Evolutionary conservation across 2,113 vertebrate genomes (phyloP).

Genomic region (Sebastes fasciatus): DNA sequence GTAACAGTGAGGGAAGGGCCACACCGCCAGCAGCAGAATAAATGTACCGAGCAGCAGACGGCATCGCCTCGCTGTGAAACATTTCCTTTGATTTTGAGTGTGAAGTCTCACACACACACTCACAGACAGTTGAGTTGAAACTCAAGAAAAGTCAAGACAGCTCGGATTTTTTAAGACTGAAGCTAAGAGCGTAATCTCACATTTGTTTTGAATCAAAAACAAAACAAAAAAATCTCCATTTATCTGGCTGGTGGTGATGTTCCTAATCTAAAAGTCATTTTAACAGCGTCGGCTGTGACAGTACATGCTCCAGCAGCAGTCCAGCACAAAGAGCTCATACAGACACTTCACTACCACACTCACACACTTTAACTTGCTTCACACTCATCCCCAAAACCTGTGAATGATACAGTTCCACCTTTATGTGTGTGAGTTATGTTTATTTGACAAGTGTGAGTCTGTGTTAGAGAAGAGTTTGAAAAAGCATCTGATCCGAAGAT

Average conservation of each 20-base stretch:
- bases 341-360: constrained; percentile 10
- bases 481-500: constrained; percentile 11
- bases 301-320: neutral
- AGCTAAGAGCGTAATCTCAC: neutral
- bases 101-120: neutral
- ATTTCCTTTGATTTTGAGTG: constrained; percentile 46
- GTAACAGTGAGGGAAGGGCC: constrained; percentile 42
- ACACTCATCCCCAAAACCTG: neutral
- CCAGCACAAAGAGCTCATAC: neutral
- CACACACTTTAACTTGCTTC: neutral
- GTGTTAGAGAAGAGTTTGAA: neutral
- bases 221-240: neutral
- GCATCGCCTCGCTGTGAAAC: constrained; percentile 30
- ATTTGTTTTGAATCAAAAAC: constrained; percentile 6
- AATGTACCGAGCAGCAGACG: constrained; percentile 41
- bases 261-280: neutral
- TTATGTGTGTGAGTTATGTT: constrained; percentile 5
- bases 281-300: neutral
- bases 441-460: neutral
- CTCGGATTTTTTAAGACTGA: neutral
- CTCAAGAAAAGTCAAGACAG: neutral
- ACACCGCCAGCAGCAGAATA: constrained; percentile 36
- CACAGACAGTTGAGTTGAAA: neutral
- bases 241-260: neutral
- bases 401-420: constrained; percentile 3